Base-by-base conservation (phyloP, 2,888 invertebrate species). In the Charanyca ferruginea region DNA sequence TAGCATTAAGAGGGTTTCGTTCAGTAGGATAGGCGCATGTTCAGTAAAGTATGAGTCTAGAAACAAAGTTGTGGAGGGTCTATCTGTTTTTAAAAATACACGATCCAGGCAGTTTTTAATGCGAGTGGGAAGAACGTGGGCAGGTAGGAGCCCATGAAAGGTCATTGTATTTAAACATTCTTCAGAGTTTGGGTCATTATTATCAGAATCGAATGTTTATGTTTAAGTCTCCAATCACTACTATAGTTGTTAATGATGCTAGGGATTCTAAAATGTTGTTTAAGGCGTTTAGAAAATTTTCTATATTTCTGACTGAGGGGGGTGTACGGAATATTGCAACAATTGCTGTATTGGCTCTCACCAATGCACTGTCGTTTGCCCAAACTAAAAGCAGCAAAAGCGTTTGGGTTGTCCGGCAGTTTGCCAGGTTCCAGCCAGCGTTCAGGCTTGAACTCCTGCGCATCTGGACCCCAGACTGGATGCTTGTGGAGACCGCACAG, bases 321-420 rank as follows among this genome's bases (percentile, higher is more conserved):
- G n/a, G n/a, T n/a, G n/a, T n/a, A n/a, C n/a, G n/a, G n/a, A n/a
- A n/a, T n/a, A n/a, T n/a, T n/a, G n/a, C n/a, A n/a, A n/a, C 8
- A 8, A 13, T 13, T 1, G 11, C 3, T 20, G 38, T 20, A 18
- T 57, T 16, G 4, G 0, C 6, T 13, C 54, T 42, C 73, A 91
- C 92, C 92, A 53, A 92, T 91, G 58, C 92, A 93, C 76, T 85
- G 83, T 38, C 92, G 73, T 62, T 86, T 84, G 16, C 92, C 23
- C 87, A n/a, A n/a, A n/a, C n/a, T n/a, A n/a, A n/a, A n/a, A n/a
- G n/a, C n/a, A n/a, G n/a, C n/a, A n/a, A n/a, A 93, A 0, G 87
- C 85, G 42, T 86, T 88, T 0, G 86, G 85, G 51, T 84, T 89
- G 8, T 86, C 83, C 1, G 91, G 91, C 55, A 91, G 58, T 0